Base-by-base conservation (phyloP, 53 echinoderm and acorn worm species). In the Crossaster papposus region DNA sequence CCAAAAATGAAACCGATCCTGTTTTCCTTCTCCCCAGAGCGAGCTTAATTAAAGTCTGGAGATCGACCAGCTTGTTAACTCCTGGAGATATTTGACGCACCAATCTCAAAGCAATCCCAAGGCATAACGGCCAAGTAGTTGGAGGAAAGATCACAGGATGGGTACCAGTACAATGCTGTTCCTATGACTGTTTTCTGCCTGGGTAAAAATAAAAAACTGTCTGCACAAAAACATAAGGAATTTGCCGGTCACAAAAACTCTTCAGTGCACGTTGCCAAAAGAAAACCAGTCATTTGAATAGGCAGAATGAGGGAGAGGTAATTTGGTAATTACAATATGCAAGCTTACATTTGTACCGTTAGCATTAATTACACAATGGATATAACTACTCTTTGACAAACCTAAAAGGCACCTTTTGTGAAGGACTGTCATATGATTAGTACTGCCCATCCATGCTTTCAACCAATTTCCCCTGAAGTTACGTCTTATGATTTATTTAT, bases 1-100 rank as follows among this genome's bases (percentile, higher is more conserved):
- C 76, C 87, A 54, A 87, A 82, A 52, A 74, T 76, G 87, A 87
- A 87, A 87, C 87, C 77, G 22, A 87, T 52, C 74, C 87, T 12
- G 0, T 81, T 51, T 51, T 58, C 22, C 12, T 58, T 36, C 58
- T 87, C 54, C 87, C 87, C 35, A 24, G 75, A 36, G 87, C 87
- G 75, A 36, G 87, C 87, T 87, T 87, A 63, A 87, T 87, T 77
- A 85, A 73, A 87, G 77, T 72, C 76, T 36, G 36, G 28, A 87
- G 87, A 85, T 72, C 73, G 53, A 36, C 24, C 36, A 35, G 87
- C 34, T 51, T 29, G 84, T 74, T 74, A 30, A 74, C 53, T 73
- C 31, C 54, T 28, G n/a, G 24, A 52, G 87, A 63, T 87, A 87
- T 58, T 77, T 87, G 76, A 77, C 36, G 75, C 87, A 87, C 55